Conservation (phyloP, 2,113 vertebrate species). For the Tragelaphus buxtoni region DNA sequence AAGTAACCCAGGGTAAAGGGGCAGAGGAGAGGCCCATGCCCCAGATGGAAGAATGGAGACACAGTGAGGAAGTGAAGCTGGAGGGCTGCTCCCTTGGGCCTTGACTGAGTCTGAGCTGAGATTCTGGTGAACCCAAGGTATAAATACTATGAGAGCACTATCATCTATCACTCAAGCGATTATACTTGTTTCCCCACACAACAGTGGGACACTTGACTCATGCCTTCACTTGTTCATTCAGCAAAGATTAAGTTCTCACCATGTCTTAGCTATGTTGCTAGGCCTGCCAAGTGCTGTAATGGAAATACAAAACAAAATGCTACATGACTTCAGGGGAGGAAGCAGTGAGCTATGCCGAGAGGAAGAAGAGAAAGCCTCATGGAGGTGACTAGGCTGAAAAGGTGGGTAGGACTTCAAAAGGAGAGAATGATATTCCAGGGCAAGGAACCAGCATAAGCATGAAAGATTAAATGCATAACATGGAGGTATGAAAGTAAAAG, state of each 20-base stretch:
- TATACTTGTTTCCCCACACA: accelerated
- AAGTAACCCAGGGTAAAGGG: neutral
- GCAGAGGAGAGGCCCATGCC: neutral
- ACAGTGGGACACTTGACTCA: too few relatives aligned
- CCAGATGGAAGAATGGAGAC: neutral
- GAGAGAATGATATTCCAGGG: neutral
- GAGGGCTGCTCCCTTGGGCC: neutral
- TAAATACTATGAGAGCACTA: neutral
- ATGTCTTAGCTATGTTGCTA: neutral
- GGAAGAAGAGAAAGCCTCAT: neutral
- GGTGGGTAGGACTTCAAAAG: neutral
- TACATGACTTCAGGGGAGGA: neutral
- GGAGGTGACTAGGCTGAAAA: neutral
- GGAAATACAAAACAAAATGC: neutral
- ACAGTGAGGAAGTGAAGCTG: neutral
- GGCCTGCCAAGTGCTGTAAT: neutral
- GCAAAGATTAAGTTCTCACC: neutral
- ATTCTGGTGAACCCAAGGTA: neutral
- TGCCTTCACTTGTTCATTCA: neutral
- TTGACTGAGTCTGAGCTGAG: neutral
- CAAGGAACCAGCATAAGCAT: neutral
- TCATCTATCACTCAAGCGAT: neutral
- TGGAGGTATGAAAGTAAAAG: neutral
- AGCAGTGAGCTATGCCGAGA: neutral
- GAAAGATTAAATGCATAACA: neutral